A percentile compares a stretch with the other conserved stretches of the same genome.
phyloP scores from a whole-genome alignment of 37 sponge, comb jelly and placozoan species.

The Axinella damicornis region DNA sequence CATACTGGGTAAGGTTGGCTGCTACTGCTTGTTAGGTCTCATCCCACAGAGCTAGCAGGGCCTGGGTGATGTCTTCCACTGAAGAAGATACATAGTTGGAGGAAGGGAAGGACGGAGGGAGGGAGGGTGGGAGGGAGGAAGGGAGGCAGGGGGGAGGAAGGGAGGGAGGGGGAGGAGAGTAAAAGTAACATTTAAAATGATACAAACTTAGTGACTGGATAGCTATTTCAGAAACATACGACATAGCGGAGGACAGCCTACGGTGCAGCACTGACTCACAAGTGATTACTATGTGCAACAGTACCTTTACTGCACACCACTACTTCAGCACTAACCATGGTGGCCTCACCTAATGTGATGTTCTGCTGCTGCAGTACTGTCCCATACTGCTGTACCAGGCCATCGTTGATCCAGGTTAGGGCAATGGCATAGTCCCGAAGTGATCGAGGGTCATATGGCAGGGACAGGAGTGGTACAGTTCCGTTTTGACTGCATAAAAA shows the following conservation, averaged over 20 bases:
- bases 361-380: conserved; percentile 8
- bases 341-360: conserved; percentile 6
- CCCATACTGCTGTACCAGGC: conserved; percentile 23
- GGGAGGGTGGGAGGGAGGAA: not conserved
- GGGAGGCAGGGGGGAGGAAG: too few species aligned
- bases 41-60: not conserved
- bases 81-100: too few species aligned
- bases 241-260: not conserved
- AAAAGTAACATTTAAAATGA: too few species aligned
- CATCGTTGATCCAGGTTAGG: not conserved
- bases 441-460: conserved; percentile 52
- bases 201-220: too few species aligned
- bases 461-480: conserved; percentile 44
- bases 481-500: too few species aligned
- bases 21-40: too few species aligned
- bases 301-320: too few species aligned
- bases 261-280: not conserved
- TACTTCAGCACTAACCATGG: too few species aligned
- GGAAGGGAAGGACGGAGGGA: not conserved
- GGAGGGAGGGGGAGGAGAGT: too few species aligned
- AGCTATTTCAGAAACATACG: too few species aligned
- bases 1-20: not conserved
- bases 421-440: conserved; percentile 15
- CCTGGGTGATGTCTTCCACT: too few species aligned
- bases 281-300: too few species aligned